Evolutionary conservation across 2,888 invertebrate species (phyloP).

Genomic region (Dichetophora obliterata): DNA sequence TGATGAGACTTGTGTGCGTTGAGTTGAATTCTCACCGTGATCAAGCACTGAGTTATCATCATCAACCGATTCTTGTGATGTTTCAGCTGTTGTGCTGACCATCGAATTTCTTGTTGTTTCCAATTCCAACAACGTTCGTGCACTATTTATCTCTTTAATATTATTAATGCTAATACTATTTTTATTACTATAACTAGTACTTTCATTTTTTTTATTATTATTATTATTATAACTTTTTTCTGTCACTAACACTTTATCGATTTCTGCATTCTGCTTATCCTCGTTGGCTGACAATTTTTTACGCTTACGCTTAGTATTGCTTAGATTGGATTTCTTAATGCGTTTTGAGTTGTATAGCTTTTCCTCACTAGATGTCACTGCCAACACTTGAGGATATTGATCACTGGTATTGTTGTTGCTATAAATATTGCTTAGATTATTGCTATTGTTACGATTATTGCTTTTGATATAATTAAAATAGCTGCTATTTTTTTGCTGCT

Average conservation of each 20-base stretch:
- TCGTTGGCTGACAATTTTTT: conserved; percentile 45
- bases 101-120: conserved; percentile 26
- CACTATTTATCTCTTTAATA: conserved; percentile 9
- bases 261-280: conserved; percentile 21
- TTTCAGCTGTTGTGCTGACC: conserved; percentile 32
- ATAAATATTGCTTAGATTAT: conserved; percentile 46
- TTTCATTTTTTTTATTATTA: conserved; percentile 41
- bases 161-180: conserved; percentile 60
- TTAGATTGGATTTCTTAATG: conserved; percentile 49
- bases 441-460: conserved; percentile 58
- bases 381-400: conserved; percentile 43
- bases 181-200: conserved; percentile 48
- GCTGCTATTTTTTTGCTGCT: conserved; percentile 17
- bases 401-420: conserved; percentile 15
- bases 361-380: conserved; percentile 43
- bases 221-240: conserved; percentile 4
- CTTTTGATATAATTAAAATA: conserved; percentile 45
- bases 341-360: conserved; percentile 48
- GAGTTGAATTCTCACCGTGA: conserved; percentile 25
- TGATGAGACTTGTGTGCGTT: conserved; percentile 48
- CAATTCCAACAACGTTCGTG: conserved; percentile 24
- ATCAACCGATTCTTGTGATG: conserved; percentile 41
- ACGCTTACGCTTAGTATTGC: conserved; percentile 50
- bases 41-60: conserved; percentile 26
- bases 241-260: conserved; percentile 1